phyloP scores from a whole-genome alignment of 2,888 invertebrate species.

The Lomographa bimaculata region DNA sequence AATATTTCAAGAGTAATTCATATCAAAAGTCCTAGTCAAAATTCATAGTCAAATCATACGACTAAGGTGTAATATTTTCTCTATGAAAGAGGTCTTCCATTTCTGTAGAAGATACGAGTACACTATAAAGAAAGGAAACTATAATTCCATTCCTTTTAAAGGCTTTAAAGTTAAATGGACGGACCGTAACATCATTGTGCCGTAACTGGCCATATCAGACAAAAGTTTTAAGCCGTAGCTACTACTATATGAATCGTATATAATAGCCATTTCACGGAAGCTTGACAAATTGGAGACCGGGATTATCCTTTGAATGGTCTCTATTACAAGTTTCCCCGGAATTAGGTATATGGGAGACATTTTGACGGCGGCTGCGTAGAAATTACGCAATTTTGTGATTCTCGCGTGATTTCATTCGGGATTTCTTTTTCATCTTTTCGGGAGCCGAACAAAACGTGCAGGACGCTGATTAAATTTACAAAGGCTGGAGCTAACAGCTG shows the following conservation, averaged over 20 bases:
- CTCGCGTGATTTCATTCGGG: conserved; percentile 18
- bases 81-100: too few relatives aligned
- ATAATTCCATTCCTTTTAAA: conserved; percentile 2
- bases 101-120: too few relatives aligned
- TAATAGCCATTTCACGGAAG: conserved; percentile 40
- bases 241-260: conserved; percentile 32
- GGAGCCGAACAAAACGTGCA: too few relatives aligned
- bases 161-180: conserved; percentile 14
- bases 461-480: conserved; percentile 39
- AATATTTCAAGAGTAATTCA: too few relatives aligned
- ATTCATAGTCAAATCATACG: too few relatives aligned
- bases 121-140: conserved; percentile 1
- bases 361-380: conserved; percentile 20
- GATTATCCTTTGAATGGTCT: conserved; percentile 58
- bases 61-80: too few relatives aligned
- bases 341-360: conserved; percentile 37
- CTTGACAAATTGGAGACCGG: conserved; percentile 66
- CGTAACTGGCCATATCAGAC: conserved; percentile 21
- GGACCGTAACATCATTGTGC: conserved; percentile 14
- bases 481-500: too few relatives aligned
- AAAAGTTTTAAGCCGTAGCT: conserved; percentile 18
- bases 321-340: conserved; percentile 44
- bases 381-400: conserved; percentile 29
- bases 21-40: too few relatives aligned
- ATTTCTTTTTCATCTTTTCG: conserved; percentile 34